Conservation (phyloP, 2,797 vertebrate species). For the Sebastes aleutianus region DNA sequence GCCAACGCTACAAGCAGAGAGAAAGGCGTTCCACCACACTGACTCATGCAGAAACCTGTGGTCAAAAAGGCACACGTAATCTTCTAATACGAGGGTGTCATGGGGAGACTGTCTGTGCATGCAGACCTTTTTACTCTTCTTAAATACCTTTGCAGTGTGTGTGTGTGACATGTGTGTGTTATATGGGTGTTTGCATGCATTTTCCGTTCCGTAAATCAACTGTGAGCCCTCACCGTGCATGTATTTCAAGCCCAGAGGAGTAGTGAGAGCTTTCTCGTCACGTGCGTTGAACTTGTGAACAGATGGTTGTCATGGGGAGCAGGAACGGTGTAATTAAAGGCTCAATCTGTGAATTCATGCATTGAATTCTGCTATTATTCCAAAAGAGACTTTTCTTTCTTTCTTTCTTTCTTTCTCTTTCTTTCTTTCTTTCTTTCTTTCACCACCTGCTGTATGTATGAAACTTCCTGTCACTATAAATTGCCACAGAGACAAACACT, state of each 20-base stretch:
- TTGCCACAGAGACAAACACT: background rate
- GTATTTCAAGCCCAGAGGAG: background rate
- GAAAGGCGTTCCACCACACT: background rate
- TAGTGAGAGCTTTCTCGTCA: background rate
- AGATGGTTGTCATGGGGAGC: conserved; percentile 18
- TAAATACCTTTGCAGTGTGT: conserved; percentile 6
- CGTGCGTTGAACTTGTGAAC: background rate
- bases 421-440: background rate
- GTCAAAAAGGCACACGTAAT: background rate
- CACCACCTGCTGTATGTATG: background rate
- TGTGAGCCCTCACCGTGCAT: background rate
- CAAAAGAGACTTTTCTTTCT: background rate
- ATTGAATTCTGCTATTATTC: background rate
- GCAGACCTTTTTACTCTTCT: background rate
- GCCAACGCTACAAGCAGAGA: background rate
- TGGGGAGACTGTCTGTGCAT: background rate
- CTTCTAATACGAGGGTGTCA: background rate
- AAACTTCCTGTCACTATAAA: conserved; percentile 15
- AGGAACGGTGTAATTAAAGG: conserved; percentile 5
- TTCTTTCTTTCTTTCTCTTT: background rate
- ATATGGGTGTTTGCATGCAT: background rate
- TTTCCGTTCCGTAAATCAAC: background rate
- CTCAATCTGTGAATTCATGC: background rate
- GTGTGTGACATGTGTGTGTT: background rate
- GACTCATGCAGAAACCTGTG: background rate